Percentiles rank a stretch among this genome's conserved stretches.
These are phyloP conservation scores for Ptilorrhoa leucosticta DNA, from an alignment of 2,113 vertebrate species.

Conservation along the genomic window DNA sequence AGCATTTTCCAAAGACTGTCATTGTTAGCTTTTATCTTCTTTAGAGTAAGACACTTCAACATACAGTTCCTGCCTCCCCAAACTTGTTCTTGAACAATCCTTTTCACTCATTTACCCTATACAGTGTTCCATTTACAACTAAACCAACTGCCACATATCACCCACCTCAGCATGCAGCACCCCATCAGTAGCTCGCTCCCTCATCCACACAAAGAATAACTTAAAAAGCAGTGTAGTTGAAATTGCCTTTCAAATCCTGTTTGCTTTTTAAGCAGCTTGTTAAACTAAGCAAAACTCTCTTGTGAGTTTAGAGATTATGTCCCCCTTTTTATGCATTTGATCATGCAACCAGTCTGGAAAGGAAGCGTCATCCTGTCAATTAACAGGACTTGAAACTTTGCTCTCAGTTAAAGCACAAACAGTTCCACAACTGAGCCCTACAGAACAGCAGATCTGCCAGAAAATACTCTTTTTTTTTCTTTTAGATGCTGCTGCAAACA, in stretches of 20 bases:
- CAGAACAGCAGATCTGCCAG: background rate
- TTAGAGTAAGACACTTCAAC: background rate
- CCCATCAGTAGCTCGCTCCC: background rate
- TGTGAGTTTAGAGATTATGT: background rate
- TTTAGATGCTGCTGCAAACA: background rate
- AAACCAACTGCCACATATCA: background rate
- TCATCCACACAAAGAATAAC: background rate
- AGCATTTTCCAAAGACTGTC: background rate
- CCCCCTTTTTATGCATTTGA: background rate
- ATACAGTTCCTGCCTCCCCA: background rate
- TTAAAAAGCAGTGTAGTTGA: background rate
- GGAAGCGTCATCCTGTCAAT: accelerated
- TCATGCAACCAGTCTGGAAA: background rate
- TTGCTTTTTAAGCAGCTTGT: background rate
- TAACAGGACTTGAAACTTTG: background rate
- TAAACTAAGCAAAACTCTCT: background rate
- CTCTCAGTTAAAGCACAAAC: background rate
- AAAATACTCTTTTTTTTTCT: background rate
- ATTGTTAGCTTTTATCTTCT: background rate
- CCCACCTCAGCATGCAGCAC: background rate
- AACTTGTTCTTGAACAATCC: background rate
- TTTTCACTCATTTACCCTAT: background rate
- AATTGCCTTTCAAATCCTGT: background rate
- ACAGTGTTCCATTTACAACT: background rate
- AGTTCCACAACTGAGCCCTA: background rate